Evolutionary conservation across 1,140 invertebrate species (phyloP).

Genomic region (Ostrea denselamellosa): DNA sequence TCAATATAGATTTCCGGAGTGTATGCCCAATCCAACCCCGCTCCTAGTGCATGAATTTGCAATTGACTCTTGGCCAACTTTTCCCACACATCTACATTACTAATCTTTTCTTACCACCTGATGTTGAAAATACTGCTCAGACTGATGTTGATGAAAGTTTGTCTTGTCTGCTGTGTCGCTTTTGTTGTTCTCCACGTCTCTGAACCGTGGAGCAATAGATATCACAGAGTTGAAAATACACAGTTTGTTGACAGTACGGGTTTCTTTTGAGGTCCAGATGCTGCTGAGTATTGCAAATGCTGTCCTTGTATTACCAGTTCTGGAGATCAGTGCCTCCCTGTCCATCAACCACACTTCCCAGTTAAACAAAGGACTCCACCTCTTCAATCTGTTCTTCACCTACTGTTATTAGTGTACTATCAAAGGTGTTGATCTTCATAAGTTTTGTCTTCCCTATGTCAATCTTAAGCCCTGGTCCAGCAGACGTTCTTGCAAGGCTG

Average conservation of each 20-base stretch:
- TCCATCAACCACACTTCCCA: no score
- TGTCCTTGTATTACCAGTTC: no score
- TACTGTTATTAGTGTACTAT: not conserved
- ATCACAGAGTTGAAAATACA: not conserved
- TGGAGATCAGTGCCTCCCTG: no score
- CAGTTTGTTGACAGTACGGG: not conserved
- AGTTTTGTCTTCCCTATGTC: conserved; percentile 25
- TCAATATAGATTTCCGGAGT: no score
- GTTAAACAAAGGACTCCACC: not conserved
- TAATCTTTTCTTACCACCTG: conserved; percentile 52
- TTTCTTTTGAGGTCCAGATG: no score
- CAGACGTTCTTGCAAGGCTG: not conserved
- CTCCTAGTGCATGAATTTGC: no score
- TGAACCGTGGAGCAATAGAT: not conserved
- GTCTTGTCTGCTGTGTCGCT: not conserved
- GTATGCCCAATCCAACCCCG: no score
- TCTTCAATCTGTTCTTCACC: not conserved
- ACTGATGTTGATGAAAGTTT: conserved; percentile 41
- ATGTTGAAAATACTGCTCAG: conserved; percentile 45
- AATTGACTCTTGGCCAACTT: no score
- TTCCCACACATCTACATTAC: no score
- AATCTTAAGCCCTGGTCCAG: conserved; percentile 43
- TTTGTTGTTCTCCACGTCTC: conserved; percentile 9
- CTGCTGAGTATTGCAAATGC: no score
- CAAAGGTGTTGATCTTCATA: conserved; percentile 8